Conservation (phyloP, 2,888 invertebrate species). For the Parnassius glacialis region DNA sequence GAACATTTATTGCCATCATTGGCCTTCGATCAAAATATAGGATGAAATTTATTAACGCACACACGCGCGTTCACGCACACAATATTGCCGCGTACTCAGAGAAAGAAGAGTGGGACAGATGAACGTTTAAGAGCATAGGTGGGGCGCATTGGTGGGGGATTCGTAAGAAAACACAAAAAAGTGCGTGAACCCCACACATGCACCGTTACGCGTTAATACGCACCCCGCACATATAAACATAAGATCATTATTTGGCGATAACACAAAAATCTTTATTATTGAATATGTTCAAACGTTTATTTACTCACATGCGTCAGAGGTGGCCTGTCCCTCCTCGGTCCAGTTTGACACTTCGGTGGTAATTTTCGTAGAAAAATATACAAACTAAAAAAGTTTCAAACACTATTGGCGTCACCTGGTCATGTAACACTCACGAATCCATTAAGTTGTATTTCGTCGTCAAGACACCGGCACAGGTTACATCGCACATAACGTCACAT, state of each 20-base stretch:
- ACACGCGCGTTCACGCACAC: conserved; percentile 59
- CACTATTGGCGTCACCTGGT: conserved; percentile 62
- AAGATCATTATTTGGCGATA: conserved; percentile 34
- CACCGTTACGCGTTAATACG: conserved; percentile 45
- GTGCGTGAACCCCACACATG: conserved; percentile 73
- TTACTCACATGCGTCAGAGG: conserved; percentile 79
- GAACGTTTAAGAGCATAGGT: conserved; percentile 65
- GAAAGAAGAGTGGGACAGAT: conserved; percentile 78
- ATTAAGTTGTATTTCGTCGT: conserved; percentile 61
- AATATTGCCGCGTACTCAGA: conserved; percentile 54
- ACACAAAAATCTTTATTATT: conserved; percentile 38
- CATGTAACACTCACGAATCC: conserved; percentile 65
- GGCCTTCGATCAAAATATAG: conserved; percentile 76
- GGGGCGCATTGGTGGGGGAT: conserved; percentile 63
- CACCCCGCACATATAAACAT: conserved; percentile 48
- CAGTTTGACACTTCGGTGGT: conserved; percentile 79
- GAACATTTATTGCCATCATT: conserved; percentile 49
- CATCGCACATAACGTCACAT: conserved; percentile 71
- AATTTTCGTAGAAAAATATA: conserved; percentile 59
- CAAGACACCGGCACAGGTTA: conserved; percentile 64
- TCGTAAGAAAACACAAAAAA: conserved; percentile 72
- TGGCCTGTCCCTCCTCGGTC: conserved; percentile 76
- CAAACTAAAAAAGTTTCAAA: conserved; percentile 65
- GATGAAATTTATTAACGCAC: conserved; percentile 75
- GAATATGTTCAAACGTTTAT: conserved; percentile 26